Evolutionary conservation across 2,797 vertebrate species (phyloP).

Genomic region (Tarsius wallacei): DNA sequence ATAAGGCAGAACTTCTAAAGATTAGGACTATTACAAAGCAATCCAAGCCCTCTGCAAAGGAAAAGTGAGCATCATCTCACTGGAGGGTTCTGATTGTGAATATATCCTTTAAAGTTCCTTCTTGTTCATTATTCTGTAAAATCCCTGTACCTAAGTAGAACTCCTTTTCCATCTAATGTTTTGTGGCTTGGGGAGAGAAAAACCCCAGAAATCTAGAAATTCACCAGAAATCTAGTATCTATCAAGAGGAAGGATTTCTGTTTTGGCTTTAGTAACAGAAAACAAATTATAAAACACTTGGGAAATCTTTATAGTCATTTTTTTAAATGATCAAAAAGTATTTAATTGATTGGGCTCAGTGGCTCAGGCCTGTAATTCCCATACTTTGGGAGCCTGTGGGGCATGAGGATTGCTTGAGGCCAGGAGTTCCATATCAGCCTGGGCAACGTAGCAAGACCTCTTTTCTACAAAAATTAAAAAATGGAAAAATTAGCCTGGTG

Average conservation of each 20-base stretch:
- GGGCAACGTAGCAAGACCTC: too few species aligned
- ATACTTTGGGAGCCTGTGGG: too few species aligned
- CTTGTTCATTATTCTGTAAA: not conserved
- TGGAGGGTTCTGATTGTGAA: not conserved
- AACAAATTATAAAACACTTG: not conserved
- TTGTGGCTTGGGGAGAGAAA: not conserved
- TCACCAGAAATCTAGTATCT: not conserved
- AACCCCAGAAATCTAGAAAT: not conserved
- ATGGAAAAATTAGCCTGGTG: too few species aligned
- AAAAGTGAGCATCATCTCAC: not conserved
- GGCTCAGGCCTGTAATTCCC: too few species aligned
- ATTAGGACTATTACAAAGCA: not conserved
- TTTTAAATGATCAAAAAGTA: not conserved
- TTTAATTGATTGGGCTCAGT: too few species aligned
- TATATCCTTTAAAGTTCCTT: not conserved
- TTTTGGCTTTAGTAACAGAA: not conserved
- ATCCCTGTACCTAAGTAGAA: not conserved
- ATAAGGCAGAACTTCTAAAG: not conserved
- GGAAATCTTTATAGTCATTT: not conserved
- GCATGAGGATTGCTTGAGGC: too few species aligned
- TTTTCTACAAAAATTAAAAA: too few species aligned
- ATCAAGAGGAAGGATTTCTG: constrained; percentile 32
- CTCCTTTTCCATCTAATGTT: not conserved
- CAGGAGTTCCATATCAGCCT: too few species aligned
- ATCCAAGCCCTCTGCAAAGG: not conserved